A percentile compares a stretch with the other conserved stretches of the same genome.
These are phyloP conservation scores for Smittia aterrima DNA, from an alignment of 2,888 invertebrate species.

Conservation along the genomic window DNA sequence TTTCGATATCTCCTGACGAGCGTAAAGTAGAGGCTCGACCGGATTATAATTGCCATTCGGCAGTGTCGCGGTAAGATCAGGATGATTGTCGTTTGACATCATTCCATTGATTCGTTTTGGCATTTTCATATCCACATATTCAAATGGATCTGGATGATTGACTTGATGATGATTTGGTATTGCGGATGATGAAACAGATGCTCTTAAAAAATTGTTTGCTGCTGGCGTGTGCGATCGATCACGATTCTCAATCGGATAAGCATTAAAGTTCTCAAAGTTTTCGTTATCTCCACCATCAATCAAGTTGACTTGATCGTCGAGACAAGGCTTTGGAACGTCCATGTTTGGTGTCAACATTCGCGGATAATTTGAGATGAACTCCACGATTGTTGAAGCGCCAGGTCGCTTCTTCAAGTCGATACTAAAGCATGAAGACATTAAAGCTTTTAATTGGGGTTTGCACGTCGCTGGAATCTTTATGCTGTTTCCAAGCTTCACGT, in stretches of 20 bases:
- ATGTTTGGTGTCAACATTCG: slow-evolving; percentile 69
- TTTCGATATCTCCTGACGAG: slow-evolving; percentile 30
- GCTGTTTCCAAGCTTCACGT: neutral
- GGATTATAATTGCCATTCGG: slow-evolving; percentile 43
- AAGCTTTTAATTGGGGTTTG: slow-evolving; percentile 58
- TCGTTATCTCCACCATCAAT: slow-evolving; percentile 47
- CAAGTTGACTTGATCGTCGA: slow-evolving; percentile 66
- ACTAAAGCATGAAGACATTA: slow-evolving; percentile 80
- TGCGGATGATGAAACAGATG: slow-evolving; percentile 43
- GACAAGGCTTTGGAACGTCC: slow-evolving; percentile 71
- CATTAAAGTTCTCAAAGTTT: slow-evolving; percentile 49
- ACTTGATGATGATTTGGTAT: slow-evolving; percentile 43
- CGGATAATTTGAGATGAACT: slow-evolving; percentile 74
- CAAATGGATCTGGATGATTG: slow-evolving; percentile 21
- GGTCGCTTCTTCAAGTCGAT: slow-evolving; percentile 69
- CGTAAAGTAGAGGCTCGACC: slow-evolving; percentile 43
- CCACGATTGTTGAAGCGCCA: slow-evolving; percentile 74
- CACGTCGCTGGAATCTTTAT: slow-evolving; percentile 7
- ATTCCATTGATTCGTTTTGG: slow-evolving; percentile 35
- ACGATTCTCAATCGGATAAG: slow-evolving; percentile 46
- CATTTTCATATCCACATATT: slow-evolving; percentile 27
- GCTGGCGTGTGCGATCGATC: slow-evolving; percentile 44
- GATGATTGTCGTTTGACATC: neutral
- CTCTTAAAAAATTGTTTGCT: slow-evolving; percentile 31
- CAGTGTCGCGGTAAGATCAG: slow-evolving; percentile 18